Conservation (phyloP, 2,888 invertebrate genomes). For the Muschampia plurimacula region DNA sequence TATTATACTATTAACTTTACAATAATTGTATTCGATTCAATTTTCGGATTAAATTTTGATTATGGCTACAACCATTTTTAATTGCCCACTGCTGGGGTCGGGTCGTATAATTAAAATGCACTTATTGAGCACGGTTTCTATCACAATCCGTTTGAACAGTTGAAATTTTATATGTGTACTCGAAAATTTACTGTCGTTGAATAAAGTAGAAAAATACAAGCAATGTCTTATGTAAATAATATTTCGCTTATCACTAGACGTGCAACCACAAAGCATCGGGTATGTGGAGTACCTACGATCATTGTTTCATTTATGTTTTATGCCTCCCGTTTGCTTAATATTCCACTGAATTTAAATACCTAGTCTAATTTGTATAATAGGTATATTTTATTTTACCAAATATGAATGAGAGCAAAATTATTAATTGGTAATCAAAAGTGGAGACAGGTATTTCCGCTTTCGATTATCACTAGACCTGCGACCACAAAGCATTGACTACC, state of each 20-base stretch:
- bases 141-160: no score
- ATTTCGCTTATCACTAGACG: constrained; percentile 41
- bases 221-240: no score
- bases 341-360: constrained; percentile 28
- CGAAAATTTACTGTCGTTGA: no score
- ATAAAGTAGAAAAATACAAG: no score
- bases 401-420: not conserved
- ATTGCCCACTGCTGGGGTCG: no score
- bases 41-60: no score
- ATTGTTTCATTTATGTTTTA: constrained; percentile 57
- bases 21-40: no score
- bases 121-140: no score
- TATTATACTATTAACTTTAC: not conserved
- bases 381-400: not conserved
- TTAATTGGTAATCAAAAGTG: constrained; percentile 12
- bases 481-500: constrained; percentile 42
- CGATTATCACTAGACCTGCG: constrained; percentile 40
- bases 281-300: constrained; percentile 43
- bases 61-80: no score
- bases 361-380: constrained; percentile 15
- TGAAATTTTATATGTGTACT: no score
- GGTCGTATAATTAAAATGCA: no score
- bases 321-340: constrained; percentile 57
- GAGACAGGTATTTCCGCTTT: constrained; percentile 18
- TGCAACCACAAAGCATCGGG: constrained; percentile 42